Conservation (phyloP, 2,113 vertebrate genomes). For the Alethe castanea region DNA sequence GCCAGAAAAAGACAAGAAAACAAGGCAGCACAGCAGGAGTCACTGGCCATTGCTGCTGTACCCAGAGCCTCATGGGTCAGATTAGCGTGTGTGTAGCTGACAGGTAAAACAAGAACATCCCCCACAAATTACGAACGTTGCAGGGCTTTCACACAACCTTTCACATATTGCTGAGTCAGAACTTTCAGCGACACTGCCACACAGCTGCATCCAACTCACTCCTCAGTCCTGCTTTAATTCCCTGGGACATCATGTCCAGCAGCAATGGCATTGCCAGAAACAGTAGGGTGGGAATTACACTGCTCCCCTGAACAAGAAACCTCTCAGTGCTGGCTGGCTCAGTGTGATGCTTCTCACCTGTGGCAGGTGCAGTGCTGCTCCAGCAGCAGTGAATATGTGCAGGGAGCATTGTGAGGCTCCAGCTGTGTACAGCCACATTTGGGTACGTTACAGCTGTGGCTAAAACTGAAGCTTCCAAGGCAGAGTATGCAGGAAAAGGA, state of each 20-base stretch:
- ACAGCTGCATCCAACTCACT: rapidly evolving
- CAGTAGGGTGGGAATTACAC: background rate
- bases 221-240: background rate
- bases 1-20: background rate
- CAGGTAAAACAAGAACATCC: background rate
- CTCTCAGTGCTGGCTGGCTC: rapidly evolving
- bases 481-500: background rate
- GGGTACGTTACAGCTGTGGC: rapidly evolving
- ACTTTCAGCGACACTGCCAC: rapidly evolving
- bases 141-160: background rate
- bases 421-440: rapidly evolving
- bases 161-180: background rate
- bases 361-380: rapidly evolving
- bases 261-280: background rate
- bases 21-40: background rate
- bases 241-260: background rate
- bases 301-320: background rate
- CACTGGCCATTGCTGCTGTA: rapidly evolving
- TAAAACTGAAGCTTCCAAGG: background rate
- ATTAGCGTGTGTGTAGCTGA: rapidly evolving
- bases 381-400: background rate
- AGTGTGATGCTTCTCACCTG: rapidly evolving
- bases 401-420: background rate
- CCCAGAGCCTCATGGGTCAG: rapidly evolving
- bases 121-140: background rate